Evolutionary conservation across 1,140 invertebrate species (phyloP), one percentile per base, ranked within the genome.

Genomic region (Ceratosolen fusciceps): DNA sequence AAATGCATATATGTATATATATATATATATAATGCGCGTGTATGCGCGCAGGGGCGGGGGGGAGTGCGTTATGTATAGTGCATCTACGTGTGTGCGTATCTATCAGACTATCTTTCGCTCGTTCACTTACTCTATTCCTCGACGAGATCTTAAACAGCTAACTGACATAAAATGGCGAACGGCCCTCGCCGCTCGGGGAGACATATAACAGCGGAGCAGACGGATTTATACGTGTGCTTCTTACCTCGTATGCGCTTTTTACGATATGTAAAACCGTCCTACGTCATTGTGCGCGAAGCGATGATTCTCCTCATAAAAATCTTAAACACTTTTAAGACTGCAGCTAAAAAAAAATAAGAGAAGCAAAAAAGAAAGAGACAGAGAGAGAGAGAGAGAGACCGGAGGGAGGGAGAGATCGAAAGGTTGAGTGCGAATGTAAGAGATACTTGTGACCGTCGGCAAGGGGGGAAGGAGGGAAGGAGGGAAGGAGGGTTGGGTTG

Each of bases 221-320:
- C 81, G 84, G 85, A 86, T 87, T 86, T 86, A 86, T 86, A 86
- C 82, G 78, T 82, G 80, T 82, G 83, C 84, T 86, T 83, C 82
- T 85, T 83, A 86, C 81, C 82, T 80, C 80, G 80, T 83, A 82
- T 80, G 82, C 79, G 82, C 80, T 83, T 80, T 87, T 86, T 85
- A 87, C 82, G 85, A 86, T 86, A 86, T 86, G 85, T 87, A 87
- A 86, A 87, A 87, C 82, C 83, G 82, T 79, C 74, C 79, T 80
- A 74, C 75, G 79, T 70, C 67, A 86, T 85, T 87, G 82, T 84
- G 83, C 74, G 54, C 43, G 79, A 78, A 39, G 31, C 80, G 72
- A 77, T 74, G 77, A 70, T 82, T 81, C 79, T 73, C 72, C 74
- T 87, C 85, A 81, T 87, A 87, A 87, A 87, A 86, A 79, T 83